Percentiles rank a stretch among this genome's conserved stretches.
These are phyloP conservation scores for Rhinichthys klamathensis DNA, from an alignment of 2,113 vertebrate genomes.

Conservation along the genomic window DNA sequence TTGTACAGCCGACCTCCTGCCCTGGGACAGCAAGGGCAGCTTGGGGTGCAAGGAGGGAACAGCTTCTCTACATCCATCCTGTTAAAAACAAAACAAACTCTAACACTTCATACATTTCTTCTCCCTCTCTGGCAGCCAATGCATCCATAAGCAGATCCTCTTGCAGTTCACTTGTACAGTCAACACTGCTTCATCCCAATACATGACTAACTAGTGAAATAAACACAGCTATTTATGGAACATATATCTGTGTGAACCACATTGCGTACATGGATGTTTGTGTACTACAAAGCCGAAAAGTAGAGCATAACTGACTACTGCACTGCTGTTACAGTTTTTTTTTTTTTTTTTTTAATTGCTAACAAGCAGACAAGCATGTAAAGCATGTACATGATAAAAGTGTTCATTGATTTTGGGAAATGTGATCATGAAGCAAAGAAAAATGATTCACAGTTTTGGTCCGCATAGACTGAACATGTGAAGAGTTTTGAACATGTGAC, in stretches of 20 bases:
- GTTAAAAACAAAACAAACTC: slow-evolving; percentile 72
- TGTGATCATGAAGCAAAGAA: no score
- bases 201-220: neutral
- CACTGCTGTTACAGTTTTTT: no score
- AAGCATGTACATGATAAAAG: no score
- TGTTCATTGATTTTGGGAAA: no score
- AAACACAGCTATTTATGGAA: slow-evolving; percentile 2
- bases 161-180: neutral
- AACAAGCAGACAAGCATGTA: no score
- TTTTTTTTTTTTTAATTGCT: no score
- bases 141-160: neutral
- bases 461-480: no score
- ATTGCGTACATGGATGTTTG: neutral
- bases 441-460: no score
- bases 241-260: neutral
- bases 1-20: slow-evolving; percentile 66
- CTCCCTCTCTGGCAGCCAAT: slow-evolving; percentile 1
- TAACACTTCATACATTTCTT: slow-evolving; percentile 60
- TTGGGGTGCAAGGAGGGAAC: slow-evolving; percentile 11
- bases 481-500: no score
- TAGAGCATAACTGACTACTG: neutral
- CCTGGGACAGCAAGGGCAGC: slow-evolving; percentile 25
- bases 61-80: slow-evolving; percentile 4
- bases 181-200: neutral
- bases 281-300: neutral